Evolutionary conservation across 1,140 invertebrate genomes (phyloP), one percentile per base, ranked within the genome.

Genomic region (Augochlora pura): DNA sequence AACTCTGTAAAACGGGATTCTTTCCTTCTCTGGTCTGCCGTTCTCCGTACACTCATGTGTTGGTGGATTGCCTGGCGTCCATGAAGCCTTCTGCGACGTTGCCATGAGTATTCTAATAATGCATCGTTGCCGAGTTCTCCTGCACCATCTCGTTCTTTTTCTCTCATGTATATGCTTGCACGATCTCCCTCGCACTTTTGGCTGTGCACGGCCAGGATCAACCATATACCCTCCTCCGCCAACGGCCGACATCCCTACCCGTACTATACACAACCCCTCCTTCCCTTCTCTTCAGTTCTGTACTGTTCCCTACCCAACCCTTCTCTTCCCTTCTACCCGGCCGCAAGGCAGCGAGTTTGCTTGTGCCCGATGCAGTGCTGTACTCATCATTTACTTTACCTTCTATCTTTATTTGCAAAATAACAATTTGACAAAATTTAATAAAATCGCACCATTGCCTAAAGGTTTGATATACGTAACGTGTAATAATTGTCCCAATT

Each of bases 1-100:
- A 73, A 79, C 83, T 82, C 85, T 83, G 86, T 88, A 86, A 91
- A 92, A 93, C 92, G 91, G 90, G 90, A 93, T 93, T 92, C 92
- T 91, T 93, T 92, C 89, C 91, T 92, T 87, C 89, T 91, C 86
- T 84, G 86, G 77, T 88, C 87, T 75, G 81, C 86, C 91, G 88
- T 91, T 91, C 90, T 90, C 89, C 86, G 86, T 78, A 69, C 75
- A 68, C 85, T 83, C 77, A 70, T 84, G 84, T 87, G 86, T 84
- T 89, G 89, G 87, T 90, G 89, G 90, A 91, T 90, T 84, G 87
- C 80, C 84, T 82, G 80, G 85, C 87, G 88, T 91, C 87, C 89
- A 86, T 91, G 91, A 91, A 87, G 85, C 84, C 76, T 78, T 83
- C 79, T 57, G 74, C 86, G 80, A 73, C 65, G 86, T 90, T 89